phyloP scores from a whole-genome alignment of 2,888 invertebrate species.

The Drosophila merina region DNA sequence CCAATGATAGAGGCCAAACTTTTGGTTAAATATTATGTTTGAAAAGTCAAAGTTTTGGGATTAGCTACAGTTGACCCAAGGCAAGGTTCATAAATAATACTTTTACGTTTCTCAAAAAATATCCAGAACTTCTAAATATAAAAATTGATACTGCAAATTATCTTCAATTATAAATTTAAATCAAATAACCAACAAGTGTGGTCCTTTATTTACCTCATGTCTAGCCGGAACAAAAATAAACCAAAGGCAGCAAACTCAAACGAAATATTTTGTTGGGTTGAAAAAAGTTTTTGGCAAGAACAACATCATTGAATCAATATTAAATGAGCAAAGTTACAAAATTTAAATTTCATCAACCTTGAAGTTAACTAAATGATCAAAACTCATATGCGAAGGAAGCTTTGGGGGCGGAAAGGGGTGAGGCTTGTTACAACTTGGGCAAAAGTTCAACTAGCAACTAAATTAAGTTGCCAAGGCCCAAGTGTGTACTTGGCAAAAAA shows the following conservation, averaged over 20 bases:
- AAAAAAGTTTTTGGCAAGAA: slow-evolving; percentile 37
- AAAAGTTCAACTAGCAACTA: slow-evolving; percentile 41
- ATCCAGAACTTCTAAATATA: neutral
- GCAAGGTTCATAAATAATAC: slow-evolving; percentile 7
- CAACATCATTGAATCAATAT: slow-evolving; percentile 48
- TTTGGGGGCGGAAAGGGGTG: neutral
- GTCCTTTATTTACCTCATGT: slow-evolving; percentile 36
- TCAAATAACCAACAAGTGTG: neutral
- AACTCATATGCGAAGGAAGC: slow-evolving; percentile 29
- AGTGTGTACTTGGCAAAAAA: slow-evolving; percentile 48
- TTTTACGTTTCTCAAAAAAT: neutral
- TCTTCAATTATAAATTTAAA: neutral
- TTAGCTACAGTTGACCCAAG: slow-evolving; percentile 10
- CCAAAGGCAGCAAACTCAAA: slow-evolving; percentile 25
- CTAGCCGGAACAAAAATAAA: slow-evolving; percentile 42
- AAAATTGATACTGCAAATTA: neutral
- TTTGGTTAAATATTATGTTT: slow-evolving; percentile 45
- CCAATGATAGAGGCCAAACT: slow-evolving; percentile 42
- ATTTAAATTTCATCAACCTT: slow-evolving; percentile 74
- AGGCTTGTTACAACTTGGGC: slow-evolving; percentile 21
- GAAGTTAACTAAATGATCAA: slow-evolving; percentile 35
- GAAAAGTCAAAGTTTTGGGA: slow-evolving; percentile 20
- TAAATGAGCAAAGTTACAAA: slow-evolving; percentile 67
- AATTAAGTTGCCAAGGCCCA: slow-evolving; percentile 48
- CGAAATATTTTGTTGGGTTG: slow-evolving; percentile 11